Evolutionary conservation across 1,140 invertebrate genomes (phyloP).

Genomic region (Galendromus occidentalis): DNA sequence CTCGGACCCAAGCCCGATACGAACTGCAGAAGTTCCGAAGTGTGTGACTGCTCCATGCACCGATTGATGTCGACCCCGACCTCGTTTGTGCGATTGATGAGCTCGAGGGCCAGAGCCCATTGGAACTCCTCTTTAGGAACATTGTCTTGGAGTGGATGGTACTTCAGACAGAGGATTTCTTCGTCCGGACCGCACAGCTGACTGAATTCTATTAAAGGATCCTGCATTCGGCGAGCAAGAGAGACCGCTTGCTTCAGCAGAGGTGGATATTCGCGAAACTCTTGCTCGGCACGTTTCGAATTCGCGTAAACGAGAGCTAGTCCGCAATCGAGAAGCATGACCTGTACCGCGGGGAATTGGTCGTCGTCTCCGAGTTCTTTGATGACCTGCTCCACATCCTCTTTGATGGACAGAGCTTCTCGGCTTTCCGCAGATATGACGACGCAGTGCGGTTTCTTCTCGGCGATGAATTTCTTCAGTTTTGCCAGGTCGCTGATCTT

Average conservation of each 20-base stretch:
- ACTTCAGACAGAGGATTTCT: conserved; percentile 80
- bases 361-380: conserved; percentile 52
- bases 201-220: conserved; percentile 86
- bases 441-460: conserved; percentile 62
- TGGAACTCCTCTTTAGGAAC: conserved; percentile 62
- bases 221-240: conserved; percentile 70
- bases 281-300: conserved; percentile 60
- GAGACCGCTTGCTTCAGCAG: conserved; percentile 75
- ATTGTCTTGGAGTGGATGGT: conserved; percentile 68
- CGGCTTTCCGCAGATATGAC: conserved; percentile 65
- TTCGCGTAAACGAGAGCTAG: conserved; percentile 73
- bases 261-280: conserved; percentile 77
- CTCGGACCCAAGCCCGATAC: conserved; percentile 88
- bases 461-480: conserved; percentile 61
- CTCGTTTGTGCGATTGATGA: conserved; percentile 81
- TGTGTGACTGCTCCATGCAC: conserved; percentile 65
- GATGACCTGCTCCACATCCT: conserved; percentile 59
- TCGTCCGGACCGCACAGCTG: conserved; percentile 86
- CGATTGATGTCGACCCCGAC: conserved; percentile 96
- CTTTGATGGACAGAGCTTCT: conserved; percentile 60
- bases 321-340: conserved; percentile 63
- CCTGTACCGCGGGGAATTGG: conserved; percentile 59
- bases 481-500: conserved; percentile 53
- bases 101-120: conserved; percentile 66
- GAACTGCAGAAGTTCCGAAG: conserved; percentile 81